A percentile compares a stretch with the other conserved stretches of the same genome.
These are phyloP conservation scores for Nansenia antarctica DNA, from an alignment of 2,113 vertebrate genomes.

Conservation along the genomic window DNA sequence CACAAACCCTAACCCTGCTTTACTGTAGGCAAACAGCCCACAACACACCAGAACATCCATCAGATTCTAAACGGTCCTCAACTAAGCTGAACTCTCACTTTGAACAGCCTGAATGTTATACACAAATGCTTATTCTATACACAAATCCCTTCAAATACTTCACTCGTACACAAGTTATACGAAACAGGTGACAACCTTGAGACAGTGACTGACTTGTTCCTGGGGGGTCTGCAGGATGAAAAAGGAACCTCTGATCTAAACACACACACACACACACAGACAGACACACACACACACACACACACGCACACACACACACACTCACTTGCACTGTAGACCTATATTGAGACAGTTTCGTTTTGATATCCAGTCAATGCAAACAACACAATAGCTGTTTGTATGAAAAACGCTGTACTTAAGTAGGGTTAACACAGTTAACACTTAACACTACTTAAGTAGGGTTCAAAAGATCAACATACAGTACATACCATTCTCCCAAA, in stretches of 20 bases:
- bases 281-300: constrained; percentile 21
- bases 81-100: too few relatives aligned
- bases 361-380: constrained; percentile 26
- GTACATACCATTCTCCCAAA: constrained; percentile 21
- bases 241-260: neutral
- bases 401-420: neutral
- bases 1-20: too few relatives aligned
- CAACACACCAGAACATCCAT: too few relatives aligned
- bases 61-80: too few relatives aligned
- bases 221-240: too few relatives aligned
- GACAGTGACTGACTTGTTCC: too few relatives aligned
- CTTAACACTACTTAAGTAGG: constrained; percentile 3
- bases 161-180: constrained; percentile 4
- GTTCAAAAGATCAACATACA: constrained; percentile 12
- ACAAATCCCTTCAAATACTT: constrained; percentile 8
- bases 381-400: constrained; percentile 8
- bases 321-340: constrained; percentile 10
- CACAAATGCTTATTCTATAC: neutral
- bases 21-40: too few relatives aligned
- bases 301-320: constrained; percentile 20
- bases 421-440: neutral
- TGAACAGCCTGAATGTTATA: too few relatives aligned
- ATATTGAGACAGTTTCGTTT: neutral
- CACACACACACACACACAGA: constrained; percentile 20
- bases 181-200: neutral